Evolutionary conservation across 1,140 invertebrate genomes (phyloP), one percentile per base, ranked within the genome.

Genomic region (Lucilia cuprina): DNA sequence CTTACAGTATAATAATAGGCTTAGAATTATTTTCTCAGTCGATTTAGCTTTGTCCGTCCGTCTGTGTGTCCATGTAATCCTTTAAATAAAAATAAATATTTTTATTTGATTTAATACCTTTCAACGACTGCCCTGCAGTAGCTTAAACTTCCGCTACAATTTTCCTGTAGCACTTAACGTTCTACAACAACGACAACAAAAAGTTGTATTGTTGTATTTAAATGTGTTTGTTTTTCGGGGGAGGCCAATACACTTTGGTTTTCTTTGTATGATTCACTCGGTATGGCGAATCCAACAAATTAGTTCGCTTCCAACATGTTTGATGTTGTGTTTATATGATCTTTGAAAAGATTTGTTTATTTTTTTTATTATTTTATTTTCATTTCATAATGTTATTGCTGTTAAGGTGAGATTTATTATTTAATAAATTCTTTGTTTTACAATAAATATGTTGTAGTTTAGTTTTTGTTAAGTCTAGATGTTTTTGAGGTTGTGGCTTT

Each of bases 311-410:
- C 41, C 47, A 21, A 50, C 77, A 80, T 50, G 47, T 50, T 50
- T 21, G 41, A 80, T 80, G 77, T 80, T 80, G 77, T 80, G 77
- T 80, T 80, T 80, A 80, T 80, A 25, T 50, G 25, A 49, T 80
- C 41, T 80, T 80, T 41, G 25, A 78, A n/a, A 5, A n/a, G 50
- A 5, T 3, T 70, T 70, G 25, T 25, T 70, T 70, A 0, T 3
- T 70, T 70, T 70, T 21, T 70, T 3, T 19, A n/a, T n/a, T n/a
- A n/a, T 70, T 70, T 70, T 21, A 5, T 30, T 30, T 30, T 30
- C 25, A 30, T 30, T 30, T 30, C 25, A 3, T 30, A 2, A 30
- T 30, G 25, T 30, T 30, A 30, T 30, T 30, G 25, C 25, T 70
- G 65, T 70, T 70, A n/a, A 70, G 7, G 19, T 70, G 19, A 70